A percentile compares a stretch with the other conserved stretches of the same genome.
phyloP scores from a whole-genome alignment of 2,888 invertebrate genomes.

The Archips xylosteana region DNA sequence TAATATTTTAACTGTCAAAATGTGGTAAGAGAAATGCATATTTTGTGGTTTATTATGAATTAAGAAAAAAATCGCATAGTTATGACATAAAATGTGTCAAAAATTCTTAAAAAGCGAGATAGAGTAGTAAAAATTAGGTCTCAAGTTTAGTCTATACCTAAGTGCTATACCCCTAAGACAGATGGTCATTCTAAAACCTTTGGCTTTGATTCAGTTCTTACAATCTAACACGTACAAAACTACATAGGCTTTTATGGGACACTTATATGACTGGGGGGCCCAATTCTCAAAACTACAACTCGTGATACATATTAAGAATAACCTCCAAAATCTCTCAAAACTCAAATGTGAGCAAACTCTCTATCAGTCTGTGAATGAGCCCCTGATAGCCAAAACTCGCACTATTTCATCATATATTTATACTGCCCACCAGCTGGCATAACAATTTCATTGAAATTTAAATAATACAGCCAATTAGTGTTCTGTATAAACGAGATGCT shows the following conservation, averaged over 20 bases:
- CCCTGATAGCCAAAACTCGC: not conserved
- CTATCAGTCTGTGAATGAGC: not conserved
- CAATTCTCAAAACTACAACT: not conserved
- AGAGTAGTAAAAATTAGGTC: conserved; percentile 23
- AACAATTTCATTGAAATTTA: not conserved
- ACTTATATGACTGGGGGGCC: not conserved
- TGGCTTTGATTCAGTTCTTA: conserved; percentile 28
- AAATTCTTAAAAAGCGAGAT: conserved; percentile 11
- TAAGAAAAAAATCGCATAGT: not conserved
- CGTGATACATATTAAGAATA: not conserved
- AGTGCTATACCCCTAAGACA: not conserved
- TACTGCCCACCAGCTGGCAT: not conserved
- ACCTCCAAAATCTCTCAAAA: not conserved
- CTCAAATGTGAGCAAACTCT: not conserved
- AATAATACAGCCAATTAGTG: not conserved
- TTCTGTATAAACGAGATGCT: not conserved
- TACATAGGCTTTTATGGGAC: not conserved
- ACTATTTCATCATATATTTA: not conserved
- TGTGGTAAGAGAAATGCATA: conserved; percentile 1
- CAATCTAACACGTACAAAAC: conserved; percentile 30
- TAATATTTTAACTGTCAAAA: not conserved
- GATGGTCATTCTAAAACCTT: conserved; percentile 19
- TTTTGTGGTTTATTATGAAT: not conserved
- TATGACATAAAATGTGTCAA: not conserved
- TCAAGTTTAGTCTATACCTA: conserved; percentile 15